Percentiles rank a stretch among this genome's conserved stretches.
phyloP scores from a whole-genome alignment of 2,113 vertebrate genomes.

The Proteles cristata region DNA sequence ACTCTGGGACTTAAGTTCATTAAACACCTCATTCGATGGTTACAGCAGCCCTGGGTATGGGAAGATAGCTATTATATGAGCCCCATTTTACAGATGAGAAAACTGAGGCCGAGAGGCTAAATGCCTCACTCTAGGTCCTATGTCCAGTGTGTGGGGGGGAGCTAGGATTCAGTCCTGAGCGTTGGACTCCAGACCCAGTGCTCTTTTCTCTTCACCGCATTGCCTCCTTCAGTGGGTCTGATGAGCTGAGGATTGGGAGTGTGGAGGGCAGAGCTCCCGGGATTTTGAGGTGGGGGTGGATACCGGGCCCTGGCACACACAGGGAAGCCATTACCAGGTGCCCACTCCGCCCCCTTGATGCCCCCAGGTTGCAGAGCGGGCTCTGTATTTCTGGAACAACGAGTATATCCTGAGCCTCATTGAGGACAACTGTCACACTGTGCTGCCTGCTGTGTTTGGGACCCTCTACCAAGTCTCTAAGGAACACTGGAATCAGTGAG shows the following conservation, averaged over 20 bases:
- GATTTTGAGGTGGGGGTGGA: not conserved
- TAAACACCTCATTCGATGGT: not conserved
- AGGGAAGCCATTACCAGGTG: not conserved
- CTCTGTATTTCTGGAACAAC: constrained; percentile 98
- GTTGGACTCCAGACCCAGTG: not conserved
- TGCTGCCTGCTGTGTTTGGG: constrained; percentile 94
- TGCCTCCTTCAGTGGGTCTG: not conserved
- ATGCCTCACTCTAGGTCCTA: not conserved
- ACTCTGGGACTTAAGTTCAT: not conserved
- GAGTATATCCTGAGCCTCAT: constrained; percentile 96
- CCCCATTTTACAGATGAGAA: not conserved
- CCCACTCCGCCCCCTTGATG: not conserved
- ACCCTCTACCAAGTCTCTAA: constrained; percentile 96
- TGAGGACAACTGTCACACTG: constrained; percentile 95
- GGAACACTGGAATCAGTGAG: constrained; percentile 97
- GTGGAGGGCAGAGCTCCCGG: not conserved
- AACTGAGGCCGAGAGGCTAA: not conserved
- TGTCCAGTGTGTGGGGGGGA: not conserved
- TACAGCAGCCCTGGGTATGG: not conserved
- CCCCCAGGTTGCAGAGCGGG: constrained; percentile 94
- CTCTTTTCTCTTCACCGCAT: not conserved
- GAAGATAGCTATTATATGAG: not conserved
- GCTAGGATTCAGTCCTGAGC: not conserved
- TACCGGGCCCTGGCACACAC: too few relatives aligned
- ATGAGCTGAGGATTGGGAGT: not conserved